Evolutionary conservation across 2,797 vertebrate species (phyloP).

Genomic region (Sternarchorhynchus goeldii): DNA sequence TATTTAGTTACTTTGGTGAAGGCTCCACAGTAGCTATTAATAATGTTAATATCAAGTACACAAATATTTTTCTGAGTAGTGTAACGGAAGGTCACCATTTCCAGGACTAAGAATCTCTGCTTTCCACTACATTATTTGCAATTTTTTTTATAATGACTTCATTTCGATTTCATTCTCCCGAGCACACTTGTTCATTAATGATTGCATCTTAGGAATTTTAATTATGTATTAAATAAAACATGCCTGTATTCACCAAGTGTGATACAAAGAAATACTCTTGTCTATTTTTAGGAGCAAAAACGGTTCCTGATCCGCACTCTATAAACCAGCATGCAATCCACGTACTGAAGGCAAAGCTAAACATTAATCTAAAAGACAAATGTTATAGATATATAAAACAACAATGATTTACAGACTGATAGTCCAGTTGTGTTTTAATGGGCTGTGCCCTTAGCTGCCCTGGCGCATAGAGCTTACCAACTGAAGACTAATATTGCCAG

Average conservation of each 20-base stretch:
- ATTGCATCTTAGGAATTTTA: background rate
- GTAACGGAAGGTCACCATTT: background rate
- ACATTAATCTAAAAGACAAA: background rate
- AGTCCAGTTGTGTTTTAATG: background rate
- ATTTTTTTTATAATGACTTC: background rate
- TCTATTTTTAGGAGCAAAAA: slow-evolving; percentile 34
- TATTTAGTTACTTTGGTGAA: background rate
- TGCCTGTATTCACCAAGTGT: background rate
- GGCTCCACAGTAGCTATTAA: background rate
- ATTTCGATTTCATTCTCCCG: background rate
- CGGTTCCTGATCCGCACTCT: slow-evolving; percentile 3
- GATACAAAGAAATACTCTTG: background rate
- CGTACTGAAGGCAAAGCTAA: slow-evolving; percentile 6
- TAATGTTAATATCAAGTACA: slow-evolving; percentile 6
- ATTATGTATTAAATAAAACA: background rate
- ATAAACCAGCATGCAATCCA: slow-evolving; percentile 16
- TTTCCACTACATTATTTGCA: background rate
- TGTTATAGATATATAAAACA: slow-evolving; percentile 2
- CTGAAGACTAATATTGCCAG: background rate
- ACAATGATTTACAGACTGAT: background rate
- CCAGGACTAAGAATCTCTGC: background rate
- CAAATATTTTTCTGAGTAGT: slow-evolving; percentile 1
- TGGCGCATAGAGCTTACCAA: background rate
- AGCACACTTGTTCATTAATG: background rate
- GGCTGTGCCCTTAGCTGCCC: background rate